Percentiles rank a stretch among this genome's conserved stretches.
phyloP scores from a whole-genome alignment of 1,140 invertebrate genomes.

The Hyposmocoma kahamanoa region DNA sequence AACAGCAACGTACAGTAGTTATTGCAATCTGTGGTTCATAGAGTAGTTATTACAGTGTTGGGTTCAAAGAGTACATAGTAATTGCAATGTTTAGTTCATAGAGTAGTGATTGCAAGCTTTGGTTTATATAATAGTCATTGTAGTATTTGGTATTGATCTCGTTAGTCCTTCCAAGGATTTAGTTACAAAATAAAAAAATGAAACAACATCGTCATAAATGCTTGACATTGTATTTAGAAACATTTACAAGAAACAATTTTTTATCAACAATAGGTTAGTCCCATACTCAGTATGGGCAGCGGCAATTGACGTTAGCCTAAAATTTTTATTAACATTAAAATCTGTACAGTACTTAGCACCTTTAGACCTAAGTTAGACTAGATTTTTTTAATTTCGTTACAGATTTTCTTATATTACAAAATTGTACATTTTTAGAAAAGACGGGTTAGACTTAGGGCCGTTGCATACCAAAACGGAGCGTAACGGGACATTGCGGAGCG shows the following conservation, averaged over 20 bases:
- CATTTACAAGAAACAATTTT: slow-evolving; percentile 68
- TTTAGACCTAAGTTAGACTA: slow-evolving; percentile 70
- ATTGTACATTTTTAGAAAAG: slow-evolving; percentile 57
- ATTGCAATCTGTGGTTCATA: too few relatives aligned
- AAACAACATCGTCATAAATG: slow-evolving; percentile 54
- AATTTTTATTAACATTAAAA: slow-evolving; percentile 22
- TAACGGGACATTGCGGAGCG: too few relatives aligned
- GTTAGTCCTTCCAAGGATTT: too few relatives aligned
- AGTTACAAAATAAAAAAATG: slow-evolving; percentile 29
- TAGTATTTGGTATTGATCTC: too few relatives aligned
- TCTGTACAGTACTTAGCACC: slow-evolving; percentile 69
- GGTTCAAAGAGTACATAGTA: too few relatives aligned
- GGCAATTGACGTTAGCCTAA: slow-evolving; percentile 41
- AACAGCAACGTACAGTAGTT: too few relatives aligned
- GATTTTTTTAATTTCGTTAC: slow-evolving; percentile 48
- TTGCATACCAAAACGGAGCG: too few relatives aligned
- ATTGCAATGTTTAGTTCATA: too few relatives aligned
- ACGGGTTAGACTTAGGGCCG: too few relatives aligned
- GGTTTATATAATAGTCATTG: too few relatives aligned
- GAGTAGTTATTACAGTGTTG: too few relatives aligned
- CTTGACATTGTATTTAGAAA: slow-evolving; percentile 70
- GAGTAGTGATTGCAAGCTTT: too few relatives aligned
- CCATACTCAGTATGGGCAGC: slow-evolving; percentile 41
- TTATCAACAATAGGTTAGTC: slow-evolving; percentile 35
- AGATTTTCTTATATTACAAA: slow-evolving; percentile 49